phyloP scores from a whole-genome alignment of 2,888 invertebrate genomes.

The Epinotia demarniana region DNA sequence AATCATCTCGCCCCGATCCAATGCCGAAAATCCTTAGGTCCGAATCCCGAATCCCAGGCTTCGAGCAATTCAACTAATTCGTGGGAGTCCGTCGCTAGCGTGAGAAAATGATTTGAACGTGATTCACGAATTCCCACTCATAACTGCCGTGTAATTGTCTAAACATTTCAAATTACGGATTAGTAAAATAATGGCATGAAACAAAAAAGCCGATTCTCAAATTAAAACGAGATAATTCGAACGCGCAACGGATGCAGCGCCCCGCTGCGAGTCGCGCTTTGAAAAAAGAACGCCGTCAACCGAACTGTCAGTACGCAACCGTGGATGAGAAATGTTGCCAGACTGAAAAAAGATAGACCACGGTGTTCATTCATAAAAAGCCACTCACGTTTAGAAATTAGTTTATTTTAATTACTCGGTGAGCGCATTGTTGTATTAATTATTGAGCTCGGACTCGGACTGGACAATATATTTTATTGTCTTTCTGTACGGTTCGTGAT shows the following conservation, averaged over 20 bases:
- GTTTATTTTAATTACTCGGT: constrained; percentile 83
- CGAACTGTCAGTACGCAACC: constrained; percentile 75
- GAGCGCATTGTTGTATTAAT: constrained; percentile 82
- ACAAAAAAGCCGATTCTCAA: constrained; percentile 62
- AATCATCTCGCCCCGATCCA: constrained; percentile 77
- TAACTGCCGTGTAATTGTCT: constrained; percentile 55
- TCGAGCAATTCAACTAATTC: constrained; percentile 66
- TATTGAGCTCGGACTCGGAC: constrained; percentile 67
- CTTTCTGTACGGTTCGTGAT: constrained; percentile 74
- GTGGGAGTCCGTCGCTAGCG: constrained; percentile 79
- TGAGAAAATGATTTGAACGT: constrained; percentile 69
- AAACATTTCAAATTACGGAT: constrained; percentile 44
- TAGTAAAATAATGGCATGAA: constrained; percentile 45
- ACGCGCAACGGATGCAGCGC: constrained; percentile 76
- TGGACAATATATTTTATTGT: constrained; percentile 84
- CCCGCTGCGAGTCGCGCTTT: constrained; percentile 80
- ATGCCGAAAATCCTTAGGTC: constrained; percentile 71
- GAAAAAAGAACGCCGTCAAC: constrained; percentile 77
- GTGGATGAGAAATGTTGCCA: constrained; percentile 80
- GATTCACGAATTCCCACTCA: constrained; percentile 42
- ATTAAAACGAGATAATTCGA: constrained; percentile 80
- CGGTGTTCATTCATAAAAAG: constrained; percentile 79
- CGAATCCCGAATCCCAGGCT: constrained; percentile 45
- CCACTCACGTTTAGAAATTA: constrained; percentile 78
- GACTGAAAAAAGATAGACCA: constrained; percentile 64